A percentile compares a stretch with the other conserved stretches of the same genome.
These are phyloP conservation scores for Noctua comes DNA, from an alignment of 2,888 invertebrate genomes.

Conservation along the genomic window DNA sequence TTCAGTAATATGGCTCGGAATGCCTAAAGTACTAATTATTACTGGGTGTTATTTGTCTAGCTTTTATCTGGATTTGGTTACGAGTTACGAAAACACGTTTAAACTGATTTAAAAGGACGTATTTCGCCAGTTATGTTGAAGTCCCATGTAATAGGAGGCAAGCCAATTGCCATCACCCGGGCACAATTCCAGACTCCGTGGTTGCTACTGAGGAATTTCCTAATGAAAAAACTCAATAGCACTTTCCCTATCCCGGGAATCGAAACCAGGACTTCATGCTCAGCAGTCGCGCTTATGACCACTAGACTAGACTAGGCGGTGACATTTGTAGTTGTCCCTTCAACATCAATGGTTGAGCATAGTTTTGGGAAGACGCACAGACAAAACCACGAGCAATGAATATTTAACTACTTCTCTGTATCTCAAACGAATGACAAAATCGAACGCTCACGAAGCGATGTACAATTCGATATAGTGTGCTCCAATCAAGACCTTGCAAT, in stretches of 20 bases:
- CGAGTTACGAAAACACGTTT: no score
- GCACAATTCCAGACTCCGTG: no score
- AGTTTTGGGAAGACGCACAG: background rate
- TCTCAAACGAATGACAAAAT: slow-evolving; percentile 6
- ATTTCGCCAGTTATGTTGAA: no score
- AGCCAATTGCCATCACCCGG: no score
- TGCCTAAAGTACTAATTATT: no score
- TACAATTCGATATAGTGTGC: slow-evolving; percentile 9
- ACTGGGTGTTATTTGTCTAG: no score
- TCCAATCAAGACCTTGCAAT: slow-evolving; percentile 26
- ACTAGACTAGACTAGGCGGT: background rate
- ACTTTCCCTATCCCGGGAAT: background rate
- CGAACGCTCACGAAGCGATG: background rate
- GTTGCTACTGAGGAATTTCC: no score
- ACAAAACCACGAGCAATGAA: background rate
- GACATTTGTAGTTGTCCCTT: background rate
- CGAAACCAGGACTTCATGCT: background rate
- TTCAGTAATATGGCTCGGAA: no score
- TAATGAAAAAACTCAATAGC: no score
- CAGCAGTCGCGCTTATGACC: background rate
- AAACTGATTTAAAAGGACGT: no score
- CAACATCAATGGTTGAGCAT: background rate
- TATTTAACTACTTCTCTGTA: background rate
- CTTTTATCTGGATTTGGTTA: no score
- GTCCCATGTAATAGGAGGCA: no score